Evolutionary conservation across 2,888 invertebrate species (phyloP).

Genomic region (Watsonalla binaria): DNA sequence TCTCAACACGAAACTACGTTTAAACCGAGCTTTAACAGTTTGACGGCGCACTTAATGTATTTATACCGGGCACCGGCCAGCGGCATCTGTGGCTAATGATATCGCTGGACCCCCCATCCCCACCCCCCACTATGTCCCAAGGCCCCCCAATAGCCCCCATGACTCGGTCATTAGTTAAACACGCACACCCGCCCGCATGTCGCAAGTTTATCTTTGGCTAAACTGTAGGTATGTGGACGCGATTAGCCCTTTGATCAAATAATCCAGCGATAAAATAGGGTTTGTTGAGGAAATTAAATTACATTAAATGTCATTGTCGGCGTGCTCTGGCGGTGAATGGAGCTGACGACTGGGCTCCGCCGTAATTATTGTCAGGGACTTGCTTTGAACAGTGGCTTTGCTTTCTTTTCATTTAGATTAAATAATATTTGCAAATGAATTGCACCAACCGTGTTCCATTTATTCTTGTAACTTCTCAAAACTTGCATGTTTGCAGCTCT

Average conservation of each 20-base stretch:
- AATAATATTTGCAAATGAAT: too few relatives aligned
- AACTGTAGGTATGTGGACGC: conserved; percentile 75
- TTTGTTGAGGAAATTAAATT: conserved; percentile 70
- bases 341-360: not conserved
- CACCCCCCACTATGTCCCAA: conserved; percentile 17
- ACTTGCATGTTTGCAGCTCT: too few relatives aligned
- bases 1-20: conserved; percentile 40
- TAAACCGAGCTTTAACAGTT: conserved; percentile 67
- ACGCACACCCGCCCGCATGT: conserved; percentile 77
- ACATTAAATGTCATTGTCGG: conserved; percentile 68
- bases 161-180: conserved; percentile 78
- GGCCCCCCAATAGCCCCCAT: conserved; percentile 46
- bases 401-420: not conserved
- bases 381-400: not conserved
- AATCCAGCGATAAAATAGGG: conserved; percentile 73
- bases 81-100: conserved; percentile 79
- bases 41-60: conserved; percentile 76
- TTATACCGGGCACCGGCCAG: conserved; percentile 68
- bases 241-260: conserved; percentile 79
- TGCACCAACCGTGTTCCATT: too few relatives aligned
- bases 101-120: conserved; percentile 55
- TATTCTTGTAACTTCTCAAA: too few relatives aligned
- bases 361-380: not conserved
- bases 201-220: conserved; percentile 77
- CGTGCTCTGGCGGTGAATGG: conserved; percentile 34